A percentile compares a stretch with the other conserved stretches of the same genome.
Conservation (phyloP, 2,113 vertebrate genomes). For the Polyodon spathula region DNA sequence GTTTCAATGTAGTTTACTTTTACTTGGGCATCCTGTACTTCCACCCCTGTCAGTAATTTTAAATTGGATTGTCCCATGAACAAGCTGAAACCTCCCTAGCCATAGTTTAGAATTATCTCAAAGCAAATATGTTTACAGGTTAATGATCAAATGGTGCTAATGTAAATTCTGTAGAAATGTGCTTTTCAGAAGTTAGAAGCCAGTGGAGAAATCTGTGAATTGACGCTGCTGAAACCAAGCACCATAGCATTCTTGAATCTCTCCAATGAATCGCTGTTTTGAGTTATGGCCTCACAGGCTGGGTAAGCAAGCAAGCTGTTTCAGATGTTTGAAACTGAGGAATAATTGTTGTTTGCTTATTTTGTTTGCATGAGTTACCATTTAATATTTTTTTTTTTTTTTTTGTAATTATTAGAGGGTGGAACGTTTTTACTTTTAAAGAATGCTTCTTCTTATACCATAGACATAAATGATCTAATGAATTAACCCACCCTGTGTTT, state of each 20-base stretch:
- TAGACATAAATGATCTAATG: too few species aligned
- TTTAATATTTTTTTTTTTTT: too few species aligned
- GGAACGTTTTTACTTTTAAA: too few species aligned
- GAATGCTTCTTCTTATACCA: too few species aligned
- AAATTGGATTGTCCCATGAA: constrained; percentile 49
- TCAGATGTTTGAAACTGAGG: constrained; percentile 22
- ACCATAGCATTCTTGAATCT: constrained; percentile 42
- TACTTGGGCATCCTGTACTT: constrained; percentile 22
- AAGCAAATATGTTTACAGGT: constrained; percentile 47
- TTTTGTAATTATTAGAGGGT: too few species aligned
- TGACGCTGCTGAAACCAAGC: constrained; percentile 39
- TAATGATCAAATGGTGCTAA: constrained; percentile 33
- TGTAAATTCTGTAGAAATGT: constrained; percentile 15
- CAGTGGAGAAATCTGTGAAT: not conserved
- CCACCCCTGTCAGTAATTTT: constrained; percentile 30
- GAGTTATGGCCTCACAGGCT: constrained; percentile 63
- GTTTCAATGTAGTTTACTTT: too few species aligned
- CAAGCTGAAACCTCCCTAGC: constrained; percentile 51
- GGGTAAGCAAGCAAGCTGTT: constrained; percentile 50
- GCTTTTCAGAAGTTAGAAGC: not conserved
- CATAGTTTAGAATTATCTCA: constrained; percentile 57
- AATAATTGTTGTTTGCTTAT: too few species aligned
- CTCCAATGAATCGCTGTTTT: constrained; percentile 60
- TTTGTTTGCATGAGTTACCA: too few species aligned
- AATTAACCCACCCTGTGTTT: too few species aligned